These are phyloP conservation scores for Epinephelus fuscoguttatus DNA, from an alignment of 2,113 vertebrate species.

Conservation along the genomic window DNA sequence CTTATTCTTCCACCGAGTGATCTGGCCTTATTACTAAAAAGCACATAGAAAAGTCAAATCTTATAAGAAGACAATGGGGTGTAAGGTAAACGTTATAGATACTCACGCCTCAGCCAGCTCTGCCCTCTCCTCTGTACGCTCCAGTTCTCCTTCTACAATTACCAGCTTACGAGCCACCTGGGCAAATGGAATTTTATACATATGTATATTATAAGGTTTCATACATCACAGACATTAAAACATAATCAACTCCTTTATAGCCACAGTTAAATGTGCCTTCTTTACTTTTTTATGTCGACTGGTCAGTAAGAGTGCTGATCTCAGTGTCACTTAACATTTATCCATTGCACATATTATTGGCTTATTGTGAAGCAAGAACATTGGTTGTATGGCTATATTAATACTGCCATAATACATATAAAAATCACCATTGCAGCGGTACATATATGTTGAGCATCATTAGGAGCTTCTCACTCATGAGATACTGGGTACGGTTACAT, in stretches of 20 bases:
- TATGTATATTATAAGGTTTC: not conserved
- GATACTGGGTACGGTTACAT: too few relatives aligned
- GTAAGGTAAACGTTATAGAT: too few relatives aligned
- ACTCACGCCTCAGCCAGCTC: conserved; percentile 86
- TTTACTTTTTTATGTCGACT: not conserved
- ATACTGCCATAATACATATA: not conserved
- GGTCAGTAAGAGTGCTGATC: not conserved
- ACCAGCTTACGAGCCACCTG: conserved; percentile 98
- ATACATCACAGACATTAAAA: not conserved
- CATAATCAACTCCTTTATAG: not conserved
- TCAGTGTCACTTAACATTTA: not conserved
- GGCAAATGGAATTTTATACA: not conserved
- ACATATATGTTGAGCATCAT: not conserved
- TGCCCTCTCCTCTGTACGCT: conserved; percentile 87
- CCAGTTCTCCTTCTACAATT: conserved; percentile 88
- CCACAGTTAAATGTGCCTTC: not conserved
- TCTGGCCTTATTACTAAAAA: too few relatives aligned
- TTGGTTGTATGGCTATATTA: not conserved
- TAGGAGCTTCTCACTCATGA: not conserved
- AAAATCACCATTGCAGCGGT: not conserved
- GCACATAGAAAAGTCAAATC: too few relatives aligned
- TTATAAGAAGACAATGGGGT: too few relatives aligned
- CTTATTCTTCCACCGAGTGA: too few relatives aligned
- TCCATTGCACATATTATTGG: not conserved
- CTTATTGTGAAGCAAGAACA: not conserved